A percentile compares a stretch with the other conserved stretches of the same genome.
These are phyloP conservation scores for Craseonycteris thonglongyai DNA, from an alignment of 2,113 vertebrate species.

Conservation along the genomic window DNA sequence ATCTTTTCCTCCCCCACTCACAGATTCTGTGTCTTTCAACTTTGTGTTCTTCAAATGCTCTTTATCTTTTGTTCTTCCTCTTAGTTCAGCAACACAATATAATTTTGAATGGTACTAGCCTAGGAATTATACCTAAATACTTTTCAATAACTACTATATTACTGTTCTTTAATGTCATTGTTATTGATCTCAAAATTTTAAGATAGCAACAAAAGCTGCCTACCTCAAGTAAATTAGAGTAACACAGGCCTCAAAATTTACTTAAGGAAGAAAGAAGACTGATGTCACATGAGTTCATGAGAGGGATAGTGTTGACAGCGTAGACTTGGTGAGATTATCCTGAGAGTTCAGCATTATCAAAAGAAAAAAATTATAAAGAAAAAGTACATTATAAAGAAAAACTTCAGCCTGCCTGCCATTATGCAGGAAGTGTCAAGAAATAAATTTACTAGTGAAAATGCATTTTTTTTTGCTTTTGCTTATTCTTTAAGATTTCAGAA, in stretches of 20 bases:
- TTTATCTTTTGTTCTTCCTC: not conserved
- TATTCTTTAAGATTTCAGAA: not conserved
- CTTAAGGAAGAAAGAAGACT: not conserved
- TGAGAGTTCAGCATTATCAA: not conserved
- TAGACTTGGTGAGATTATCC: not conserved
- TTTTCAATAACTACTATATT: not conserved
- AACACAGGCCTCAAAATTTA: not conserved
- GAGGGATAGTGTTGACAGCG: too few species aligned
- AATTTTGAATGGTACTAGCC: not conserved
- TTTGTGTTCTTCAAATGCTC: not conserved
- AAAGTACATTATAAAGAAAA: not conserved
- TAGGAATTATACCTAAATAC: not conserved
- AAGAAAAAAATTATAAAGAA: not conserved
- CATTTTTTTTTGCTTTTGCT: not conserved
- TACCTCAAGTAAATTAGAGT: not conserved
- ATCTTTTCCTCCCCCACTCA: not conserved
- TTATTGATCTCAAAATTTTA: not conserved
- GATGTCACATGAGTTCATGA: not conserved
- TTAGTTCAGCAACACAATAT: not conserved
- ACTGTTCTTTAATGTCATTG: not conserved
- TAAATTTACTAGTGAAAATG: not conserved
- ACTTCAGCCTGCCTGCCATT: not conserved
- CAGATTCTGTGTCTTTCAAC: not conserved
- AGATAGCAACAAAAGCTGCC: slow-evolving; percentile 7
- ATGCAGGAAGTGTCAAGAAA: not conserved